A percentile compares a stretch with the other conserved stretches of the same genome.
Conservation (phyloP, 2,113 vertebrate genomes). For the Semnornis frantzii region DNA sequence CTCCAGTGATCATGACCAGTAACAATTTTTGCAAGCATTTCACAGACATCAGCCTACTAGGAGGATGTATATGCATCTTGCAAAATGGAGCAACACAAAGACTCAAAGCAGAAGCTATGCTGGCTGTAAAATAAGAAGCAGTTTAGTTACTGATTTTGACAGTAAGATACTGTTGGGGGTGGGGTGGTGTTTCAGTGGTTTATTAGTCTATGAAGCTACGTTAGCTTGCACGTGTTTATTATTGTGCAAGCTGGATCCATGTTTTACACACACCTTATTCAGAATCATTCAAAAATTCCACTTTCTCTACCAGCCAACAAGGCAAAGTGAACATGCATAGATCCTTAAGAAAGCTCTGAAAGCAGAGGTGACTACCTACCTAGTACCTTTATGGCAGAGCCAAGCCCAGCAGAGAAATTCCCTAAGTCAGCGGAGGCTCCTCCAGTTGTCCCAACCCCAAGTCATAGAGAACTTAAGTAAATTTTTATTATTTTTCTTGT, state of each 20-base stretch:
- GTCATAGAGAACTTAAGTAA: neutral
- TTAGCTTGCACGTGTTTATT: neutral
- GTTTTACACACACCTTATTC: neutral
- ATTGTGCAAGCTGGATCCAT: neutral
- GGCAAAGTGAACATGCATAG: neutral
- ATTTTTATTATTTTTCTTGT: neutral
- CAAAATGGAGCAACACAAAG: neutral
- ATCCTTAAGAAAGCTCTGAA: neutral
- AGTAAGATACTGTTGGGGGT: neutral
- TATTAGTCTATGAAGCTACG: neutral
- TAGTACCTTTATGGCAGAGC: neutral
- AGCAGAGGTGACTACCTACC: neutral
- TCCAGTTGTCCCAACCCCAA: neutral
- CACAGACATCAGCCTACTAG: neutral
- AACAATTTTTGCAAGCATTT: neutral
- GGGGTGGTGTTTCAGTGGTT: neutral
- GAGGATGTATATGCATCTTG: neutral
- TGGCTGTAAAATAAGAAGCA: neutral
- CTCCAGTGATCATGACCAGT: neutral
- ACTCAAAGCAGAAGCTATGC: neutral
- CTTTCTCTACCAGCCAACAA: rapidly evolving
- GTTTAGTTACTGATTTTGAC: neutral
- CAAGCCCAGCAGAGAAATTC: neutral
- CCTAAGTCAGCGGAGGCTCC: neutral
- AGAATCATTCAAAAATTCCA: neutral